A percentile compares a stretch with the other conserved stretches of the same genome.
These are phyloP conservation scores for Leucozona laternaria DNA, from an alignment of 2,888 invertebrate species.

Conservation along the genomic window DNA sequence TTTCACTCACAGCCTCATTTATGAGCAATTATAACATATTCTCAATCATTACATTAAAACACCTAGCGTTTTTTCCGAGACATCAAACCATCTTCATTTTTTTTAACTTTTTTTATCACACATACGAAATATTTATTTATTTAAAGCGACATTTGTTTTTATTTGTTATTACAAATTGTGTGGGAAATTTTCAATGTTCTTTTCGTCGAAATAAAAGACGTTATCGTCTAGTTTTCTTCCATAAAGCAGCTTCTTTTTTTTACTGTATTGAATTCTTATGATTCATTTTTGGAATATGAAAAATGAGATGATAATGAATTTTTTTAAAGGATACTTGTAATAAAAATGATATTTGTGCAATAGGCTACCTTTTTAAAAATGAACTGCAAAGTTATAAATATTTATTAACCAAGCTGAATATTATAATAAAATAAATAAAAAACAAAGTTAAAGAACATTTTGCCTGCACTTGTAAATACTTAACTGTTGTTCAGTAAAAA, in stretches of 20 bases:
- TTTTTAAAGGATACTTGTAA: not conserved
- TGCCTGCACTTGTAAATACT: not conserved
- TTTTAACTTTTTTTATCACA: not conserved
- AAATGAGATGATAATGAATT: constrained; percentile 60
- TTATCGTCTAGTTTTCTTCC: not conserved
- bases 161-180: constrained; percentile 38
- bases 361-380: constrained; percentile 26
- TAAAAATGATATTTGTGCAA: not conserved
- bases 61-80: not conserved
- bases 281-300: constrained; percentile 1
- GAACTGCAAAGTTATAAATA: not conserved
- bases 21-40: not conserved
- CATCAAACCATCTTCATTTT: constrained; percentile 14
- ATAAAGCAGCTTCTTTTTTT: constrained; percentile 18
- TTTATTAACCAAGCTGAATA: not conserved
- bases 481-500: too few relatives aligned
- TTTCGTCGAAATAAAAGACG: not conserved
- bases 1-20: not conserved
- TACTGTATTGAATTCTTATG: not conserved
- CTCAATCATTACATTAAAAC: not conserved
- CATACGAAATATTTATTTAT: not conserved
- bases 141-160: not conserved
- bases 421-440: not conserved
- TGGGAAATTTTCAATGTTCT: constrained; percentile 68
- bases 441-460: not conserved